A percentile compares a stretch with the other conserved stretches of the same genome.
phyloP scores from a whole-genome alignment of 2,113 vertebrate species.

The Gobio gobio region DNA sequence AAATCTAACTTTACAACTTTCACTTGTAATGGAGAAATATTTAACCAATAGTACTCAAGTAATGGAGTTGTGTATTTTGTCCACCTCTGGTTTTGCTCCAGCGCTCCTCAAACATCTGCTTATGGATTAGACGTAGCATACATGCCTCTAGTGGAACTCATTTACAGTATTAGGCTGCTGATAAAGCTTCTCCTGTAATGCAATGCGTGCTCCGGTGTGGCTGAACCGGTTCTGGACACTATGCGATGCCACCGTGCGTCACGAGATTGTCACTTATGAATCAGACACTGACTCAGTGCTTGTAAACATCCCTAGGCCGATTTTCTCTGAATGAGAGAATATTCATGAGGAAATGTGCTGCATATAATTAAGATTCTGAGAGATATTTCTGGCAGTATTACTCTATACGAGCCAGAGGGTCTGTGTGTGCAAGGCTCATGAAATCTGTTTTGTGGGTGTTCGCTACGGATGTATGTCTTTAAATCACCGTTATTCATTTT shows the following conservation, averaged over 20 bases:
- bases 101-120: no score
- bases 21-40: no score
- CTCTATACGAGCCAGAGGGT: neutral
- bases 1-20: no score
- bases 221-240: constrained; percentile 82
- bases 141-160: constrained; percentile 7
- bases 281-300: no score
- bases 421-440: neutral
- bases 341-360: neutral
- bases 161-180: constrained; percentile 19
- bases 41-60: no score
- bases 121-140: no score
- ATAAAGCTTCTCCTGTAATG: neutral
- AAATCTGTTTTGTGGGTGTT: neutral
- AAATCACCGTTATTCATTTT: neutral
- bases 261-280: constrained; percentile 68
- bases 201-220: constrained; percentile 74
- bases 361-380: constrained; percentile 19
- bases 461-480: neutral
- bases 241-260: constrained; percentile 87
- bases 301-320: constrained; percentile 29
- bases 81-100: neutral
- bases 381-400: constrained; percentile 14
- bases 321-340: neutral
- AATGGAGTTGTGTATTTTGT: no score